Evolutionary conservation across 2,113 vertebrate species (phyloP).

Genomic region (Leptodactylus fuscus): DNA sequence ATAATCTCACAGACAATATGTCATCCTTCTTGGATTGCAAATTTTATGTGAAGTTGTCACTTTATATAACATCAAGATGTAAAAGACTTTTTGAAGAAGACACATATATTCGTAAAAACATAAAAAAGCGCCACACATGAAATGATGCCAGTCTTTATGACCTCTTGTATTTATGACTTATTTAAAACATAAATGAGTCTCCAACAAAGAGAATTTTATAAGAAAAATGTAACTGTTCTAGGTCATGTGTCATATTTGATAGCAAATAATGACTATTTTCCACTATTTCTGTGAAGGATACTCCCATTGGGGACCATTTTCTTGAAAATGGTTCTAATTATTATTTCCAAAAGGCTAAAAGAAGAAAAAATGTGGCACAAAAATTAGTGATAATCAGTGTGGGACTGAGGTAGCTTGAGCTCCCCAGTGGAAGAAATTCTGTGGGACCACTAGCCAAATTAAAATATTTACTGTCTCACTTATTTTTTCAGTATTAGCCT

Average conservation of each 20-base stretch:
- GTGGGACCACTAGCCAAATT: too few relatives aligned
- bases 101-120: not conserved
- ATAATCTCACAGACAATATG: too few relatives aligned
- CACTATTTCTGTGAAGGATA: not conserved
- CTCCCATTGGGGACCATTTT: not conserved
- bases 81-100: not conserved
- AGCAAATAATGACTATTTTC: not conserved
- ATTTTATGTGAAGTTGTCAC: not conserved
- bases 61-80: not conserved
- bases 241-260: not conserved
- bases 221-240: not conserved
- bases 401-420: too few relatives aligned
- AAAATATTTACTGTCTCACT: too few relatives aligned
- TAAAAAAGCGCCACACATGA: not conserved
- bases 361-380: not conserved
- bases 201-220: not conserved
- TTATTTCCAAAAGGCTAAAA: not conserved
- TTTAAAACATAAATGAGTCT: constrained; percentile 1
- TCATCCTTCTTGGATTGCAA: not conserved
- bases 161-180: not conserved
- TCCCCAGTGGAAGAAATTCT: too few relatives aligned
- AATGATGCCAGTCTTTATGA: not conserved
- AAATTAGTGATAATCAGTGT: not conserved
- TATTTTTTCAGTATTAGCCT: too few relatives aligned
- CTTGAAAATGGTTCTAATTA: not conserved